Percentiles rank a stretch among this genome's conserved stretches.
phyloP scores from a whole-genome alignment of 2,888 invertebrate species.

The Melanostoma scalare region DNA sequence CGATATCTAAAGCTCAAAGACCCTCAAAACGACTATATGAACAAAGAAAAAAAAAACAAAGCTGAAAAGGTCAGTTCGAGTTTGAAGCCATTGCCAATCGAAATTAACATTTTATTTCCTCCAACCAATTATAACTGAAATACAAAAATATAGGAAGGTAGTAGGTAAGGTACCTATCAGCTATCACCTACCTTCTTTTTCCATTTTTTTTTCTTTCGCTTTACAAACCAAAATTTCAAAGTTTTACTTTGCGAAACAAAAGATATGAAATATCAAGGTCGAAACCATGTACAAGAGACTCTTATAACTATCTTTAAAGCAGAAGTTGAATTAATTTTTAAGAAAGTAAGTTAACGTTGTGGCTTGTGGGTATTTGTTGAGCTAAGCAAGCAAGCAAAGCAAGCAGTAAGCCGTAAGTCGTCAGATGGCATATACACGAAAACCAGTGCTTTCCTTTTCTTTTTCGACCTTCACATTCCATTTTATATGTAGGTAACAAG shows the following conservation, averaged over 20 bases:
- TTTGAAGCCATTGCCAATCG: too few species aligned
- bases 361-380: constrained; percentile 12
- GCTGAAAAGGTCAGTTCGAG: too few species aligned
- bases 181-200: too few species aligned
- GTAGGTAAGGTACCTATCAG: too few species aligned
- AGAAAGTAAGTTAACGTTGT: constrained; percentile 43
- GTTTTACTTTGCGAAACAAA: constrained; percentile 37
- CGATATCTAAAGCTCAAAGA: too few species aligned
- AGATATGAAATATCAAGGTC: constrained; percentile 58
- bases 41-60: too few species aligned
- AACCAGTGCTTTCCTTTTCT: constrained; percentile 60
- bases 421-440: not conserved
- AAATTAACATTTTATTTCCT: too few species aligned
- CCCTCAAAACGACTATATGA: too few species aligned
- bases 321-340: constrained; percentile 28
- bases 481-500: constrained; percentile 35
- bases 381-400: constrained; percentile 20
- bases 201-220: constrained; percentile 17
- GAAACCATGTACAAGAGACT: constrained; percentile 1
- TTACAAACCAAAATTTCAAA: not conserved
- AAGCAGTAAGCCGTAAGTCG: not conserved
- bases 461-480: constrained; percentile 69
- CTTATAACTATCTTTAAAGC: constrained; percentile 1
- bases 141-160: too few species aligned
- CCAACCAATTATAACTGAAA: too few species aligned